Base-by-base conservation (phyloP, 2,113 vertebrate genomes). In the Diadophis punctatus region DNA sequence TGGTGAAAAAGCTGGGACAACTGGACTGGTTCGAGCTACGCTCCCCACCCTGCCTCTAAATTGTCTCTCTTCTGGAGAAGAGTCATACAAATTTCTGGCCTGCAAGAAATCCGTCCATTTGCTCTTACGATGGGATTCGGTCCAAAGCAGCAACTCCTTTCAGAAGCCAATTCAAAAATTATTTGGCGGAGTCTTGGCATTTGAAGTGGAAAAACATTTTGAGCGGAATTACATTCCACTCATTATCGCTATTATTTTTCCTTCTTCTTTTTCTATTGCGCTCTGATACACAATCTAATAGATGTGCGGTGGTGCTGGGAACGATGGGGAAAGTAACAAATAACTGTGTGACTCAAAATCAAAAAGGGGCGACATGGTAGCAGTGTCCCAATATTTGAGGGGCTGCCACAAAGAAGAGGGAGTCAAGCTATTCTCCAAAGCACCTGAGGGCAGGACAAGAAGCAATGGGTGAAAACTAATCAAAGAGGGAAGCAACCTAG, bases 121-220 rank as follows among this genome's bases (percentile, higher is more conserved):
- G 63, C 43, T n/a, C 63, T 84, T 20, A 0, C 0, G 39, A 63
- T 84, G 39, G 91, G 91, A 55, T 84, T 23, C 20, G 4, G 4
- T 56, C 91, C 63, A 89, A 89, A 52, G 25, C 34, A 84, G 87
- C 46, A 34, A 88, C 43, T 80, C 46, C 55, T 55, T 88, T 23
- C 80, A 68, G 63, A 84, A 92, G 43, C 91, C 56, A 39, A 89
- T 92, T 92, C 88, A 92, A 92, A 55, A 84, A 89, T 92, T 80
- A 92, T 92, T 48, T 92, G 91, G 58, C 27, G 1, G 18, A 48
- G 2, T 48, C 60, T 80, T 88, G 91, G 91, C 63, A 84, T 46
- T 25, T 9, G 55, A 68, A 51, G 23, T 6, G 5, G 91, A 84
- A 84, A 88, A 30, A 27, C 51, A 80, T 34, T 27, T 48, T 5